A percentile compares a stretch with the other conserved stretches of the same genome.
Conservation (phyloP, 2,888 invertebrate genomes). For the Cyclophora punctaria region DNA sequence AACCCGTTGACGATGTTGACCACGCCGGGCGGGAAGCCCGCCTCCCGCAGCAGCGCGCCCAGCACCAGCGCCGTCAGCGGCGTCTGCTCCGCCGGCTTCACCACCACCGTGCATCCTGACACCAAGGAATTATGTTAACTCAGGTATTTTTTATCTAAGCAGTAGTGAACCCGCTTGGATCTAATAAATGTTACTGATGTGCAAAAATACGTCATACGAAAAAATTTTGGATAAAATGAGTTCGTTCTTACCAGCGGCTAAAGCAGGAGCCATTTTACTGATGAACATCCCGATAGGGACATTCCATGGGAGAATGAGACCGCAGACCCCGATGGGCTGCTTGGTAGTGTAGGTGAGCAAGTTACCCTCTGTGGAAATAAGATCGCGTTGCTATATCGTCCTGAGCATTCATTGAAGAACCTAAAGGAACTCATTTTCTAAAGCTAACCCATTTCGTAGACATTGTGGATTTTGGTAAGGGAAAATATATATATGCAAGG, state of each 20-base stretch:
- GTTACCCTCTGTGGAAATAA: conserved; percentile 75
- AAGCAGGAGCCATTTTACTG: conserved; percentile 88
- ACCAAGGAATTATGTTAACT: background rate
- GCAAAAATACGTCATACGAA: too few species aligned
- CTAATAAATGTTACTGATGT: too few species aligned
- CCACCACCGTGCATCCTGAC: conserved; percentile 82
- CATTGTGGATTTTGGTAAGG: too few species aligned
- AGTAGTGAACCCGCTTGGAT: too few species aligned
- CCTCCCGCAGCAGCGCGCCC: conserved; percentile 86
- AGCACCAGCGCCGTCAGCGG: conserved; percentile 90
- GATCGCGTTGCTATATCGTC: too few species aligned
- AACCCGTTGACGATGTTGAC: conserved; percentile 93
- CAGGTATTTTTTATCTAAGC: too few species aligned
- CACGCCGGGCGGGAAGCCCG: conserved; percentile 92
- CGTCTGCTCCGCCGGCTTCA: conserved; percentile 96
- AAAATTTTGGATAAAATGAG: background rate
- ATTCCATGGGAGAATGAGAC: conserved; percentile 93
- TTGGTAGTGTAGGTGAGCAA: conserved; percentile 80
- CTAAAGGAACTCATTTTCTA: too few species aligned
- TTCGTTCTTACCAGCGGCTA: conserved; percentile 55
- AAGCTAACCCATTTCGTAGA: too few species aligned
- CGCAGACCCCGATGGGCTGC: conserved; percentile 81
- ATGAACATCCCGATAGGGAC: conserved; percentile 90
- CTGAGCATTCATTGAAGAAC: too few species aligned
- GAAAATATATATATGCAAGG: too few species aligned